phyloP scores from a whole-genome alignment of 2,113 vertebrate genomes.

The Leiothrix lutea region DNA sequence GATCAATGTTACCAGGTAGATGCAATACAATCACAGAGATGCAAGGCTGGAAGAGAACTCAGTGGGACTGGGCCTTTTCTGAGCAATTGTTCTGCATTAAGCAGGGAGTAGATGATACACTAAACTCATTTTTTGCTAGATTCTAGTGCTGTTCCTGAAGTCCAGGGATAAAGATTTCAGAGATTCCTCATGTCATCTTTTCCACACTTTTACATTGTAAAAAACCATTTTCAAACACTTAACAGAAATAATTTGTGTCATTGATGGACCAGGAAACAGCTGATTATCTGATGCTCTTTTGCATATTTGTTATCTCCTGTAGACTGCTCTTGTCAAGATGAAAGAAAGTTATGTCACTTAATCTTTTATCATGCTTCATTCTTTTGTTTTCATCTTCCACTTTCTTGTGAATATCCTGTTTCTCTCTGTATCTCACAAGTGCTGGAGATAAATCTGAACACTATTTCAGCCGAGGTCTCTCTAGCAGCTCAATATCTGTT shows the following conservation, averaged over 20 bases:
- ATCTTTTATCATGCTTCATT: not conserved
- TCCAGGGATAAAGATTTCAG: not conserved
- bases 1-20: not conserved
- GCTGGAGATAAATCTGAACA: not conserved
- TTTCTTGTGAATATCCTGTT: not conserved
- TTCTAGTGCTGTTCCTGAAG: not conserved
- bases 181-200: not conserved
- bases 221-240: not conserved
- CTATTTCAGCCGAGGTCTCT: not conserved
- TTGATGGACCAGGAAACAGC: not conserved
- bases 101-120: not conserved
- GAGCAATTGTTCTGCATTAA: not conserved
- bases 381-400: not conserved
- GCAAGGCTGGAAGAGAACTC: not conserved
- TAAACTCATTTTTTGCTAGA: not conserved
- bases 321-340: not conserved
- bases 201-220: not conserved
- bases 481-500: not conserved
- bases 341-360: not conserved
- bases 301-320: not conserved
- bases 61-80: not conserved
- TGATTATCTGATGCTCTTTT: not conserved
- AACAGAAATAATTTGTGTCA: not conserved
- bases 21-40: not conserved
- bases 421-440: not conserved